Evolutionary conservation across 2,888 invertebrate species (phyloP).

Genomic region (Ornithoptera priamus): DNA sequence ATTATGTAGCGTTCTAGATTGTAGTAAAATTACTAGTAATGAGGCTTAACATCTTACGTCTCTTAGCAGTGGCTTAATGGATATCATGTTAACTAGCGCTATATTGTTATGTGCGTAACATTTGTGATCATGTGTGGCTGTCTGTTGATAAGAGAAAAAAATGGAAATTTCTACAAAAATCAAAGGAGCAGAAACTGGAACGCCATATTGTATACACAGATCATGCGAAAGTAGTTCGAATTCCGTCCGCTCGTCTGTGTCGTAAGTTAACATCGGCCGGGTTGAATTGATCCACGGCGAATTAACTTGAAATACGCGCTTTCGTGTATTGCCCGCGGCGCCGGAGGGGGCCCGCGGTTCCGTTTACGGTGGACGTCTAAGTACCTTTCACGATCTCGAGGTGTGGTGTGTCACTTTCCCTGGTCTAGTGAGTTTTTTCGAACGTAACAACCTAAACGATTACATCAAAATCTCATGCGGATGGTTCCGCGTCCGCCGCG

Average conservation of each 20-base stretch:
- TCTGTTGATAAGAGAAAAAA: too few species aligned
- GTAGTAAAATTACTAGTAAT: too few species aligned
- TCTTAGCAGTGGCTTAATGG: too few species aligned
- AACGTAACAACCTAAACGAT: constrained; percentile 69
- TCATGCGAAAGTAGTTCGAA: constrained; percentile 79
- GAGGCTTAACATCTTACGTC: too few species aligned
- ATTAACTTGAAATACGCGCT: constrained; percentile 41
- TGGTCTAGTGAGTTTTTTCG: constrained; percentile 74
- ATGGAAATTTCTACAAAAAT: constrained; percentile 32
- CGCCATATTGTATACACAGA: constrained; percentile 65
- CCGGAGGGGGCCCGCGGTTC: constrained; percentile 52
- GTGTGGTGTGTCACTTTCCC: constrained; percentile 74
- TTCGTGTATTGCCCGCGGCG: constrained; percentile 34
- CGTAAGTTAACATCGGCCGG: constrained; percentile 65
- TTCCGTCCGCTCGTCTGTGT: constrained; percentile 66
- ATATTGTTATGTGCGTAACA: too few species aligned
- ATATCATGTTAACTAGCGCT: too few species aligned
- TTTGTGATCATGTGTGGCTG: too few species aligned
- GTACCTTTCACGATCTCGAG: constrained; percentile 78
- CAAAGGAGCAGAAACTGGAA: constrained; percentile 52
- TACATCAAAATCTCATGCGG: constrained; percentile 75
- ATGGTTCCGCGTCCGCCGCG: constrained; percentile 64
- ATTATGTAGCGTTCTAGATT: too few species aligned
- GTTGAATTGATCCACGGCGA: constrained; percentile 52
- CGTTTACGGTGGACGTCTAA: constrained; percentile 53